Base-by-base conservation (phyloP, 2,113 vertebrate species). In the Notothenia coriiceps region DNA sequence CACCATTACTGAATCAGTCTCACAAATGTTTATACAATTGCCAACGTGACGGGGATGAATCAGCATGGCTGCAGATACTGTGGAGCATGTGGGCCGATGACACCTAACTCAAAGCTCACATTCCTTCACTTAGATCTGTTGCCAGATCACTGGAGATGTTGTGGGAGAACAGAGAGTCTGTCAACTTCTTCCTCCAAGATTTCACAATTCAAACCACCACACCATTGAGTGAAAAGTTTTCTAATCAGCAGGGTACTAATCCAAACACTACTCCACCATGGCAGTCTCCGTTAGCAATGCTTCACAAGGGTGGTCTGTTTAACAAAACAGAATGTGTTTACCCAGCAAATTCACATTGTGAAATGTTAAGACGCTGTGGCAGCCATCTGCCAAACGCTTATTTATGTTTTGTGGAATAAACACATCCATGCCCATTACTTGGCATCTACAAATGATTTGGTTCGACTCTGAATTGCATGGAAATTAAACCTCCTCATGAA, bases 11-110 rank as follows among this genome's bases (percentile, higher is more conserved):
- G 67, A 86, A 60, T 82, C 70, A 12, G 70, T 60, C 73, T 83
- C 80, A 68, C 72, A 70, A 76, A 82, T 89, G 75, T 90, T 86
- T 86, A 79, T 59, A 80, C 75, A 68, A 52, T 57, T 82, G 60
- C 49, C 52, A 78, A 47, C 9, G n/a, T 84, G 55, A 79, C 1
- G 29, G 35, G 55, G 62, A 61, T 55, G 44, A 74, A 70, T 65
- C 59, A 50, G 20, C 22, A 22, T 10, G 66, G 66, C 73, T 62
- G 57, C 20, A 44, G 74, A 74, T 50, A 67, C 55, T 5, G 29
- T 22, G 77, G 20, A 69, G 35, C 55, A 47, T 54, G 74, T 69
- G 51, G 70, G 82, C 56, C 5, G 70, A 69, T 63, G 61, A 70
- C 69, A 43, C 5, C 51, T 65, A 17, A 78, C 71, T 80, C 68